These are phyloP conservation scores for Rhodeus uyekii DNA, from an alignment of 2,797 vertebrate species.

Conservation along the genomic window DNA sequence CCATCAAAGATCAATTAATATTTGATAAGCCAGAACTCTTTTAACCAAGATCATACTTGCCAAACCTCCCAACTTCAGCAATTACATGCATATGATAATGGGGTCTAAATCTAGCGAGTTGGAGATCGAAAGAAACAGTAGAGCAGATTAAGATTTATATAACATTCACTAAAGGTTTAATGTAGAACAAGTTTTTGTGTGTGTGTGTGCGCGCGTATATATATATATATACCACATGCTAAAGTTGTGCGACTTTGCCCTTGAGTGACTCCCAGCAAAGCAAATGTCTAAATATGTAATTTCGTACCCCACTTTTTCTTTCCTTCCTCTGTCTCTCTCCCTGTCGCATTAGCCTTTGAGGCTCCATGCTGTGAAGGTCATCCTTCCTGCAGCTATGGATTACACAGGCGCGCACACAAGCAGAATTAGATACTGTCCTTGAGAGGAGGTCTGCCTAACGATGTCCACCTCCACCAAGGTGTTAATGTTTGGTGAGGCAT, in stretches of 20 bases:
- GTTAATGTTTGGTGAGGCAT: conserved; percentile 19
- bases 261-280: neutral
- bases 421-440: conserved; percentile 79
- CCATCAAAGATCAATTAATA: conserved; percentile 66
- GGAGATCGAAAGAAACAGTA: neutral
- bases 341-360: conserved; percentile 51
- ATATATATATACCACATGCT: neutral
- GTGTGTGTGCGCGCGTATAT: too few species aligned
- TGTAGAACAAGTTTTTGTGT: neutral
- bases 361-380: conserved; percentile 79
- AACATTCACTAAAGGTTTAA: conserved; percentile 1
- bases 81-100: neutral
- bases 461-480: conserved; percentile 43
- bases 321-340: conserved; percentile 20
- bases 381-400: conserved; percentile 79
- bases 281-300: conserved; percentile 24
- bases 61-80: conserved; percentile 2
- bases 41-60: conserved; percentile 67
- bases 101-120: neutral
- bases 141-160: neutral
- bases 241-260: neutral
- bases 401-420: conserved; percentile 72
- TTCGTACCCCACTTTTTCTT: conserved; percentile 8
- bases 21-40: conserved; percentile 74
- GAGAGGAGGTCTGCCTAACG: conserved; percentile 66